These are phyloP conservation scores for Creontiades dilutus DNA, from an alignment of 2,888 invertebrate species.

Conservation along the genomic window DNA sequence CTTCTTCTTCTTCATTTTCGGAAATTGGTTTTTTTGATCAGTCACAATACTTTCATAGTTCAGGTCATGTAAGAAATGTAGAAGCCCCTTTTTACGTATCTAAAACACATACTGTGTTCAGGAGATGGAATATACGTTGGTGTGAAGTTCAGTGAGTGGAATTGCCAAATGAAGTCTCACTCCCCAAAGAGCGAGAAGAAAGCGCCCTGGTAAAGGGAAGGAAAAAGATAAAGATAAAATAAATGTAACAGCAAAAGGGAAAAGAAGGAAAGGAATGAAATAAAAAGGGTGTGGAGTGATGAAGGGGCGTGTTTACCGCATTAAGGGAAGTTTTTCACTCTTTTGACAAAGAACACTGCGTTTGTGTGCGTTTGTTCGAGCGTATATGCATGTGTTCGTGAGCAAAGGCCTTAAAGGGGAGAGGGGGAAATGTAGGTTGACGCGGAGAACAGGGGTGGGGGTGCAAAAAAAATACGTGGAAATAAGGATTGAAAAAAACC, in stretches of 20 bases:
- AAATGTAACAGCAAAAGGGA: not conserved
- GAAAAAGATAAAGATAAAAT: not conserved
- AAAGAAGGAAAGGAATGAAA: conserved; percentile 9
- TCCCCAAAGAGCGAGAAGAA: not conserved
- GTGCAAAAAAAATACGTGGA: not conserved
- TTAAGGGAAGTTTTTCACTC: conserved; percentile 39
- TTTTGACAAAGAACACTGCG: not conserved
- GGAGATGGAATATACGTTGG: no score
- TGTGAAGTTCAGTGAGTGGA: not conserved
- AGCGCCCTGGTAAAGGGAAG: not conserved
- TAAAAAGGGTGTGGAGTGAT: conserved; percentile 15
- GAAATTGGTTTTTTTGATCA: no score
- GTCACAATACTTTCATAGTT: no score
- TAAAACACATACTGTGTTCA: no score
- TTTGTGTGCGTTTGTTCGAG: not conserved
- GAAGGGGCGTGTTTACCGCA: conserved; percentile 39
- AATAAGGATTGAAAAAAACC: not conserved
- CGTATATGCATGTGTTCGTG: not conserved
- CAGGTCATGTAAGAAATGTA: no score
- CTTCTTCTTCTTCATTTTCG: no score
- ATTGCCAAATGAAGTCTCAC: conserved; percentile 6
- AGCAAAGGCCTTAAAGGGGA: not conserved
- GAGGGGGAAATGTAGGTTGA: not conserved
- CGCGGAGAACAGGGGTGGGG: no score
- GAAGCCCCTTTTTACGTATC: not conserved